Evolutionary conservation across 2,113 vertebrate genomes (phyloP), one percentile per base, ranked within the genome.

Genomic region (Neoarius graeffei): DNA sequence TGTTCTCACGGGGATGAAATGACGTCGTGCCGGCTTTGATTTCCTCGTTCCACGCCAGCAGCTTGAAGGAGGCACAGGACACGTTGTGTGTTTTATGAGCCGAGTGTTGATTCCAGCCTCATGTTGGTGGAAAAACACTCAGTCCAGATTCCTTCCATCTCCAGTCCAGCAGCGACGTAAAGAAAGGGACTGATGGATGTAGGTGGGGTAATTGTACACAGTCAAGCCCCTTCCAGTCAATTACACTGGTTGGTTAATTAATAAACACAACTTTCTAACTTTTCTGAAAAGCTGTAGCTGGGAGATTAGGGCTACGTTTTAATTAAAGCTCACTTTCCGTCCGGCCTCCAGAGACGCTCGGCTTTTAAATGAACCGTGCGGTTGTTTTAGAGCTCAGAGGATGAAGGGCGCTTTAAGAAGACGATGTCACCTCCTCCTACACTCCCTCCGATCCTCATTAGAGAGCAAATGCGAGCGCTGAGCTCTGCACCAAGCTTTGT

Each of bases 271-370:
- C 86, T 84, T 89, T 42, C 82, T 84, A 83, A 87, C 86, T 20
- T 81, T 15, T 56, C 19, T 7, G 71, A 90, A 91, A 89, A 91
- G 69, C 50, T 35, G 27, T 86, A 57, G 76, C 77, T 66, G 67
- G 85, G 81, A 89, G 91, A 90, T 90, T 88, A 91, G 83, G 88
- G 57, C 77, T 84, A 74, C 42, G 4, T 89, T 90, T 92, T 92
- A 92, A 93, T 92, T 92, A 91, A 92, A 88, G 50, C 23, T 81
- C 82, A 60, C 79, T 84, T 85, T 86, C 59, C 5, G 48, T 42
- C 79, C 23, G 67, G 64, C 74, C 88, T 86, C 86, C 59, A 35
- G 81, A 74, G 76, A 85, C 64, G 19, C 48, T 60, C 20, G 1
- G 7, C 64, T 67, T 89, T 87, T 88, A n/a, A 85, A 85, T 83